A percentile compares a stretch with the other conserved stretches of the same genome.
Evolutionary conservation across 2,113 vertebrate species (phyloP).

Genomic region (Petrocephalus zakoni): DNA sequence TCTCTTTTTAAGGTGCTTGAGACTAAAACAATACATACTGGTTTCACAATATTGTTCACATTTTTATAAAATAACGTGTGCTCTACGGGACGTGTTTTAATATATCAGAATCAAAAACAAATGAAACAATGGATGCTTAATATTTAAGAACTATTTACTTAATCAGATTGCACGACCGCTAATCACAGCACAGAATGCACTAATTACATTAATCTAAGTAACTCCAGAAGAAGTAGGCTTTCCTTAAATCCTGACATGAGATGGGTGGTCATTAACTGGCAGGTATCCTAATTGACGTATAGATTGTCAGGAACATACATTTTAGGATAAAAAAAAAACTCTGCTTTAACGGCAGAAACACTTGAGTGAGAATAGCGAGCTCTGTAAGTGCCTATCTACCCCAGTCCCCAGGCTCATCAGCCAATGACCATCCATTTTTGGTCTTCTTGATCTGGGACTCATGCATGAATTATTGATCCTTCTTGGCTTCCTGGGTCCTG

Average conservation of each 20-base stretch:
- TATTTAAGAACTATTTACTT: conserved; percentile 50
- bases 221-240: neutral
- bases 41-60: conserved; percentile 34
- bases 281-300: neutral
- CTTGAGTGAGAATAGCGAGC: neutral
- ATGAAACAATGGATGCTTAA: conserved; percentile 21
- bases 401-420: neutral
- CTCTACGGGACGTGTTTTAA: conserved; percentile 35
- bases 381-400: neutral
- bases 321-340: neutral
- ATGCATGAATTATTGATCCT: neutral
- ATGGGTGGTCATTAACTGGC: neutral
- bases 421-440: neutral
- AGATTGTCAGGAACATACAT: neutral
- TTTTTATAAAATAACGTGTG: conserved; percentile 44
- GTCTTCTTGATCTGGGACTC: neutral
- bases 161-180: conserved; percentile 68
- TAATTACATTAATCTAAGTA: conserved; percentile 25
- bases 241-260: neutral
- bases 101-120: conserved; percentile 39
- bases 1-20: conserved; percentile 15
- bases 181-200: conserved; percentile 67
- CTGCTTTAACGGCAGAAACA: neutral
- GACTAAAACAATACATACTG: conserved; percentile 3
- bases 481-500: neutral